Evolutionary conservation across 2,888 invertebrate species (phyloP), one percentile per base, ranked within the genome.

Genomic region (Uloborus plumipes): DNA sequence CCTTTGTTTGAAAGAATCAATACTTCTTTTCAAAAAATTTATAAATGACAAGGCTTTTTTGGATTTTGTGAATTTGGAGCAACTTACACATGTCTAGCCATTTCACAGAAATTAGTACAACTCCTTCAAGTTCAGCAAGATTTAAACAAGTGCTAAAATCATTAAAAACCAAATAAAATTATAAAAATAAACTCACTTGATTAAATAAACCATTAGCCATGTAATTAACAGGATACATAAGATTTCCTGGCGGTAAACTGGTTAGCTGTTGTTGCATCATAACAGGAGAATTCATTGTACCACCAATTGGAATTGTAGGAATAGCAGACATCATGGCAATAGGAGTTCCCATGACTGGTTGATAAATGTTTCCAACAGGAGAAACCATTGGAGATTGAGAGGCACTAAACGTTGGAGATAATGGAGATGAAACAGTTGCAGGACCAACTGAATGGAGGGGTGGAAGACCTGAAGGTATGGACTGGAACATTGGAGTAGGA

Each of bases 401-500:
- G 69, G 83, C 83, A 77, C 77, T 77, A 39, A 77, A 73, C 22
- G 74, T 18, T 14, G 82, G 76, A 20, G 82, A 71, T 14, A 81
- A 18, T 18, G 81, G 81, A n/a, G 81, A 26, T 58, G 70, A 78
- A 7, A 51, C 15, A 26, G 51, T 22, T 18, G 65, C 26, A 75
- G 65, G 58, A 67, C 66, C 69, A 49, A 81, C 15, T n/a, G 82
- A 76, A 18, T 76, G 71, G 13, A 83, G 49, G 16, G 82, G 61
- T 50, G 83, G 77, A 72, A 83, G 76, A 66, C 75, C 58, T 61
- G 81, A 20, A 51, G 75, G 74, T 55, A 81, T 22, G 6, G 81
- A 82, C 50, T 77, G 77, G 26, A 77, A 73, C 1, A 55, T 49
- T 16, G 64, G 64, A 18, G 64, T 50, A 49, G 74, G n/a, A n/a